These are phyloP conservation scores for Melanogrammus aeglefinus DNA, from an alignment of 2,797 vertebrate species.

Conservation along the genomic window DNA sequence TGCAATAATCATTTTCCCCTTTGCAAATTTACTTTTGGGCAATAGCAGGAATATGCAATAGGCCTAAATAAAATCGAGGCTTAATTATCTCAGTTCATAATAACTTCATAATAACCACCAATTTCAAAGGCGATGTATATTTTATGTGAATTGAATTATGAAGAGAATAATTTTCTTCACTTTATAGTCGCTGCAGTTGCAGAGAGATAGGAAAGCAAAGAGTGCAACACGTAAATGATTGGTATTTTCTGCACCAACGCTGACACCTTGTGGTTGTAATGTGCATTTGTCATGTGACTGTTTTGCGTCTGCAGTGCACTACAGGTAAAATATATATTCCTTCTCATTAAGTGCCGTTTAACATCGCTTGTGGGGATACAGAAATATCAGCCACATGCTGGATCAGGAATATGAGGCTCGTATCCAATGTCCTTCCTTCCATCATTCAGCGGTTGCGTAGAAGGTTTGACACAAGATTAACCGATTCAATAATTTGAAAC, in stretches of 20 bases:
- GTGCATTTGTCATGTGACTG: neutral
- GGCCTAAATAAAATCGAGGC: neutral
- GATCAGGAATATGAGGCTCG: neutral
- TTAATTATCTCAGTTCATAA: neutral
- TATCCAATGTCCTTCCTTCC: neutral
- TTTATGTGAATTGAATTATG: neutral
- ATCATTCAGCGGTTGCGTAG: neutral
- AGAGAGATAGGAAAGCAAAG: neutral
- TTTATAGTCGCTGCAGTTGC: neutral
- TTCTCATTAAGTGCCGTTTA: neutral
- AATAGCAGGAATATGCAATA: neutral
- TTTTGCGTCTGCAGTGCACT: neutral
- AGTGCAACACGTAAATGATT: neutral
- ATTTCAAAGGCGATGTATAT: neutral
- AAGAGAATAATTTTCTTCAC: neutral
- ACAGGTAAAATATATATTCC: neutral
- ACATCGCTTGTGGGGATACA: neutral
- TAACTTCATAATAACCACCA: no score
- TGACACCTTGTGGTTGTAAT: conserved; percentile 17
- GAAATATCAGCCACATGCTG: no score
- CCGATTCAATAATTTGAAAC: neutral
- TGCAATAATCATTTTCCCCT: neutral
- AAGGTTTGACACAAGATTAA: neutral
- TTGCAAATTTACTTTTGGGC: neutral
- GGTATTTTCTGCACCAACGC: neutral